Base-by-base conservation (phyloP, 1,140 invertebrate species). In the Diachasma alloeum region DNA sequence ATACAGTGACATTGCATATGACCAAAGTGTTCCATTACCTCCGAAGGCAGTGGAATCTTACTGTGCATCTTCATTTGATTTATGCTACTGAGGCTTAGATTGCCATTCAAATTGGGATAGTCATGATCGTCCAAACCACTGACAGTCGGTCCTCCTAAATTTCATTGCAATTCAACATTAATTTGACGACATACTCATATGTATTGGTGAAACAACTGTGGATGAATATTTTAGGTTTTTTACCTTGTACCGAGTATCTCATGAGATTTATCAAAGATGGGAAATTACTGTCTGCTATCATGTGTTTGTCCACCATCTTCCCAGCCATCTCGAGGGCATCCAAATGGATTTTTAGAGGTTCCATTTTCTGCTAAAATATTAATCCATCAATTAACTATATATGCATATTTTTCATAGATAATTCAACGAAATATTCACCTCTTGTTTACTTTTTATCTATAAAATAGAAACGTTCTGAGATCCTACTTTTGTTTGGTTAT, bases 1-100 rank as follows among this genome's bases (percentile, higher is more conserved):
- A 96, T 93, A 86, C 96, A 98, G 85, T 98, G 96, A 81, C 95
- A 97, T 89, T 98, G 96, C 91, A 97, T 94, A 91, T 96, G 95
- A 81, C 94, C 93, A 92, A 98, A 97, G 87, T 98, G 96, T 89
- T 98, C 96, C 87, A 97, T 93, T 76, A 99, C 94, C 91, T 98
- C 97, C 15, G 95, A 93, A 17, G 97, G 97, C 24, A 99, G 90
- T 71, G 96, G 95, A 48, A 97, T 93, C 90, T 95, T 96, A 82
- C 94, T 95, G 4, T 95, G 88, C 73, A 93, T 93, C 83, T 93
- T 93, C 81, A 98, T 91, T 86, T 97, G 96, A 79, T 95, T 94
- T 80, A 95, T 91, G 82, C 91, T 92, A 77, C 92, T 91, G 82
- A 94, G 90, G 74, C 92, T 92, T 39, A 93, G 83, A 17, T 92